Conservation (phyloP, 2,888 invertebrate genomes). For the Apocheima hispidaria region DNA sequence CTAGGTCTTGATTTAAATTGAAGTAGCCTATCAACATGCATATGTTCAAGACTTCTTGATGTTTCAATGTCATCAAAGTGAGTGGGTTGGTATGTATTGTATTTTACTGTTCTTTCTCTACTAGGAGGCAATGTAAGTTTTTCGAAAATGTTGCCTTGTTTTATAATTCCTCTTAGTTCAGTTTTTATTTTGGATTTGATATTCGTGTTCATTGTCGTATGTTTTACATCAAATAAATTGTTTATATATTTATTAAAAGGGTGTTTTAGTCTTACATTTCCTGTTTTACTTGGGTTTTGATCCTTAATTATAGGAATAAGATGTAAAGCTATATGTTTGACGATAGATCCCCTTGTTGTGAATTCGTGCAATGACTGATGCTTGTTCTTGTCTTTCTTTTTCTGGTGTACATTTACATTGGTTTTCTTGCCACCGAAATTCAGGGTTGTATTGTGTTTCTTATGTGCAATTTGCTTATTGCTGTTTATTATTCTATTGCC, state of each 20-base stretch:
- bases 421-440: not conserved
- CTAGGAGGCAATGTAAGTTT: conserved; percentile 1
- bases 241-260: not conserved
- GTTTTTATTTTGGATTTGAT: conserved; percentile 5
- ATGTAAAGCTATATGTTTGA: not conserved
- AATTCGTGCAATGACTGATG: not conserved
- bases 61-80: conserved; percentile 55
- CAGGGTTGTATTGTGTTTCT: not conserved
- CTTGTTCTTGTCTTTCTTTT: not conserved
- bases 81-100: conserved; percentile 65
- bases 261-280: not conserved
- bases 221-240: not conserved
- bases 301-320: conserved; percentile 2
- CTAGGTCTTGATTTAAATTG: not conserved
- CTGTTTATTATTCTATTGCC: not conserved
- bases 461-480: not conserved
- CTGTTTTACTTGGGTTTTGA: not conserved
- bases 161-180: conserved; percentile 1
- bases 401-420: not conserved
- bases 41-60: conserved; percentile 19
- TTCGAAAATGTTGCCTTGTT: not conserved
- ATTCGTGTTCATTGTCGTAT: not conserved
- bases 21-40: not conserved
- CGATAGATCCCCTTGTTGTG: not conserved
- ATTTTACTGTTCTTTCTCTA: conserved; percentile 49